A percentile compares a stretch with the other conserved stretches of the same genome.
phyloP scores from a whole-genome alignment of 2,797 vertebrate genomes.

The Benthosema pterotum region DNA sequence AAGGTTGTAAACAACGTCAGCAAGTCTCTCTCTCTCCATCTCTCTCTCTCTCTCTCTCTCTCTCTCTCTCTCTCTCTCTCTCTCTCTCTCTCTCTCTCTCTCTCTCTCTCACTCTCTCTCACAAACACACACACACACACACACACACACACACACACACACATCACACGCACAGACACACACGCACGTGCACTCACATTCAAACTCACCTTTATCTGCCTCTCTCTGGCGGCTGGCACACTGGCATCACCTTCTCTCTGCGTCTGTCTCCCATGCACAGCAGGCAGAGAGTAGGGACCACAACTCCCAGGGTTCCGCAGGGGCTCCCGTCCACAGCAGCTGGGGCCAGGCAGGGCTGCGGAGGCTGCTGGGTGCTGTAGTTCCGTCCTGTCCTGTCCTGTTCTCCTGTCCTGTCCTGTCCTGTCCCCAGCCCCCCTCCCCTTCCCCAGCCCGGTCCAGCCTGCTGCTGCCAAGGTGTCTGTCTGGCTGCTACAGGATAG shows the following conservation, averaged over 20 bases:
- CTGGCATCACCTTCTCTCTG: constrained; percentile 26
- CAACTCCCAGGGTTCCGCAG: constrained; percentile 53
- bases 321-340: background rate
- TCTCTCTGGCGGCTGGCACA: constrained; percentile 29
- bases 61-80: no score
- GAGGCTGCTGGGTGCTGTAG: constrained; percentile 49
- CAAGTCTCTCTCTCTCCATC: background rate
- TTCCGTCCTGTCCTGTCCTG: constrained; percentile 23
- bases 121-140: no score
- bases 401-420: no score
- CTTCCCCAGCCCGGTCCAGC: background rate
- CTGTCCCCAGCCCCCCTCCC: no score
- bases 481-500: constrained; percentile 21
- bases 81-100: no score
- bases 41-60: no score
- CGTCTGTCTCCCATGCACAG: constrained; percentile 21
- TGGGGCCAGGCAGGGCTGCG: background rate
- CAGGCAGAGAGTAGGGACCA: constrained; percentile 18
- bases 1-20: background rate
- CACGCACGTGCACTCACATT: background rate
- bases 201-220: constrained; percentile 46
- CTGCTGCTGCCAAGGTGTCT: constrained; percentile 5
- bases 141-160: background rate
- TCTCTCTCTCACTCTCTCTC: no score
- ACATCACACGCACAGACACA: background rate